Conservation (phyloP, 2,113 vertebrate genomes). For the Rattus rattus region DNA sequence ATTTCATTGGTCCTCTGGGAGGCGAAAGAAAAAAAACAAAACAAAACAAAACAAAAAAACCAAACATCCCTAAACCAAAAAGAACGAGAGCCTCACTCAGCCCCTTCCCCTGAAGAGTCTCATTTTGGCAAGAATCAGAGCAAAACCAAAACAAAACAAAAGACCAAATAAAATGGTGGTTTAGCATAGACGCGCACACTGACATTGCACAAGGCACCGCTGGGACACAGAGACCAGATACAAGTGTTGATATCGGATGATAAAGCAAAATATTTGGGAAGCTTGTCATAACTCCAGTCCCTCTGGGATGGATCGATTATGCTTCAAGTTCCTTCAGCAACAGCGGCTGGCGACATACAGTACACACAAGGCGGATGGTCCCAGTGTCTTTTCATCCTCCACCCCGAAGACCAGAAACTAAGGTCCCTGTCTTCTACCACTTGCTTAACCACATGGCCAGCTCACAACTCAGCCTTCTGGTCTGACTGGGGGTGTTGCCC, state of each 20-base stretch:
- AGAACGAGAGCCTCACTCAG: constrained; percentile 55
- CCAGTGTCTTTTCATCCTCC: background rate
- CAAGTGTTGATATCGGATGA: constrained; percentile 82
- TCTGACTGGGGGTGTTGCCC: background rate
- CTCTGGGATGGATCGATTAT: constrained; percentile 83
- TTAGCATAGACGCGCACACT: constrained; percentile 80
- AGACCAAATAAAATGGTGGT: constrained; percentile 84
- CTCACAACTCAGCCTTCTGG: constrained; percentile 15
- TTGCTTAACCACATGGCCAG: background rate
- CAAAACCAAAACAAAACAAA: constrained; percentile 84
- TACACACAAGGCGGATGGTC: constrained; percentile 78
- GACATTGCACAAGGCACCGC: constrained; percentile 85
- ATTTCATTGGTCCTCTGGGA: constrained; percentile 61
- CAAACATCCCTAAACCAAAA: constrained; percentile 62
- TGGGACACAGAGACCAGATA: constrained; percentile 78
- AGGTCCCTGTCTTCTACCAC: background rate
- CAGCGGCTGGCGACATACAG: constrained; percentile 76
- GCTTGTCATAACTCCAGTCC: constrained; percentile 83
- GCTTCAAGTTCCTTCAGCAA: constrained; percentile 73
- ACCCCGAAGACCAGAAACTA: background rate
- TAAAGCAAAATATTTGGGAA: constrained; percentile 84
- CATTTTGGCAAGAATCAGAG: constrained; percentile 86
- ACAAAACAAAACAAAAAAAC: background rate
- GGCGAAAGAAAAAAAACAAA: constrained; percentile 40
- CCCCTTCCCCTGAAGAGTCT: constrained; percentile 65